Percentiles rank a stretch among this genome's conserved stretches.
phyloP scores from a whole-genome alignment of 1,140 invertebrate species.

The Hypothenemus hampei region DNA sequence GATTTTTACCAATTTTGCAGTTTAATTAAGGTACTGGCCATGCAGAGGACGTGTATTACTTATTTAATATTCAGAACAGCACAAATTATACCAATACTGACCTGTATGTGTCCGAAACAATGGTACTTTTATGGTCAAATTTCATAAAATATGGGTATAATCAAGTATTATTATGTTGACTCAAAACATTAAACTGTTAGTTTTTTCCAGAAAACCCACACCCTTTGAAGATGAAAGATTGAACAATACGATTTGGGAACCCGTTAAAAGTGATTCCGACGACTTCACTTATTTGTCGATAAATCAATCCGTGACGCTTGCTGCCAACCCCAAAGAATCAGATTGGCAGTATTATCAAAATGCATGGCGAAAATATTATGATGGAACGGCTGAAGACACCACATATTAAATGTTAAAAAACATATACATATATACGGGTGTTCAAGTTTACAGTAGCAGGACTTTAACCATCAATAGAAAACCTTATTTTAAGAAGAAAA shows the following conservation, averaged over 20 bases:
- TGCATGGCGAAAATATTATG: background rate
- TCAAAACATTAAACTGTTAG: background rate
- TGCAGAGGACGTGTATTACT: background rate
- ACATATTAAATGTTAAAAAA: too few species aligned
- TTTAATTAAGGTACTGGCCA: background rate
- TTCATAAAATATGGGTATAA: conserved; percentile 5
- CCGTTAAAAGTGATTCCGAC: background rate
- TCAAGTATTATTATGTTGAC: background rate
- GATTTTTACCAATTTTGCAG: too few species aligned
- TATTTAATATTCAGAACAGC: background rate
- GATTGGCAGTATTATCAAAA: conserved; percentile 7
- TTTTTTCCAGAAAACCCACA: conserved; percentile 12
- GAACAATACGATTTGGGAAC: conserved; percentile 7
- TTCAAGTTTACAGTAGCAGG: too few species aligned
- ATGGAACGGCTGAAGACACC: background rate
- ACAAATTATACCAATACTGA: background rate
- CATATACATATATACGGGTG: too few species aligned
- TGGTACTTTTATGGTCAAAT: conserved; percentile 5
- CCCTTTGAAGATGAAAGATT: background rate
- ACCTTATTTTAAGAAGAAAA: too few species aligned
- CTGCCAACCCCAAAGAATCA: conserved; percentile 5
- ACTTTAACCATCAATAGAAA: too few species aligned
- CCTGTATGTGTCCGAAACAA: background rate
- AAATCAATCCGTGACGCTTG: conserved; percentile 2
- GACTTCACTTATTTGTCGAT: conserved; percentile 2